Base-by-base conservation (phyloP, 2,888 invertebrate species). In the Diaprepes abbreviatus region DNA sequence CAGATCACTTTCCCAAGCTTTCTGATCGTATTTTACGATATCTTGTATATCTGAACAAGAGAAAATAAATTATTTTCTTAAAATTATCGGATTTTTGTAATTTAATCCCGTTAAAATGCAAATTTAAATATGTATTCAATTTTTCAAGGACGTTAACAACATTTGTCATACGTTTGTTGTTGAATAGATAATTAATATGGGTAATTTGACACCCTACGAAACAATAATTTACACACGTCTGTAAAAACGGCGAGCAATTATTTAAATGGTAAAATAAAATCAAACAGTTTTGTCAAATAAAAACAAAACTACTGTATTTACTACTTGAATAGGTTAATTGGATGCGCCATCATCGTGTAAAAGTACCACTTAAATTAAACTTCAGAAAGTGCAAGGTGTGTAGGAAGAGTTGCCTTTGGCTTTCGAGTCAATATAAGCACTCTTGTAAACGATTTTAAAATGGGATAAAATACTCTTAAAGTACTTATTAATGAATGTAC, bases 321-420 rank as follows among this genome's bases (percentile, higher is more conserved):
- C 71, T 54, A 68, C 71, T 67, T 28, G 66, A 63, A 73, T 74
- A 65, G 72, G 74, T 73, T 78, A 78, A 78, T 78, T 75, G 75
- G 70, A 70, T 70, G 57, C 71, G 58, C 60, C 36, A 48, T 31
- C 38, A 36, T 31, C 57, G 35, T 43, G 45, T 73, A 75, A 74
- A 76, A 76, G 76, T 71, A 73, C 68, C 74, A 74, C 74, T 75
- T 73, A 71, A 75, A 72, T 68, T 66, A 64, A 59, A 52, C 68
- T 63, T 33, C 71, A 70, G 73, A 74, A 72, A 73, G 75, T 74
- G 75, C 73, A 70, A 74, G 67, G 66, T 66, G 69, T 59, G 69
- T 69, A 69, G 69, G 69, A 64, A 48, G 73, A 71, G 73, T 74
- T 62, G 74, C 73, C 43, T 36, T 57, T 71, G 58, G 70, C 50